These are phyloP conservation scores for Escarpia spicata DNA, from an alignment of 2,888 invertebrate genomes.

Conservation along the genomic window DNA sequence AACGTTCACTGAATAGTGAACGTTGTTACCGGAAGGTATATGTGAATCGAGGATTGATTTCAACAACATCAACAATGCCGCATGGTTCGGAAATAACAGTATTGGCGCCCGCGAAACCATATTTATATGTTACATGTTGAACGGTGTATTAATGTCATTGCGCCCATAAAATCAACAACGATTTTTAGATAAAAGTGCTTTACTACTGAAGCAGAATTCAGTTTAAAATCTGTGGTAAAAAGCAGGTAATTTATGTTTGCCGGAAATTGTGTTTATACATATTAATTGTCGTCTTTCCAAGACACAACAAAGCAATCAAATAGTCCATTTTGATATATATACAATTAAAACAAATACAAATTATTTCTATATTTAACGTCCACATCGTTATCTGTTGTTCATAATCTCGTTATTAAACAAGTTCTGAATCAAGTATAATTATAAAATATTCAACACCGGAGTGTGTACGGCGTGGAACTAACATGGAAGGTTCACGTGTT, in stretches of 20 bases:
- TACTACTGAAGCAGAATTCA: neutral
- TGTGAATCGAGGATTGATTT: too few relatives aligned
- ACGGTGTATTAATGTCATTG: too few relatives aligned
- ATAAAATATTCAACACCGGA: neutral
- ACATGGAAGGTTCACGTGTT: neutral
- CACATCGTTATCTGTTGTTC: neutral
- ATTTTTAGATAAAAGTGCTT: neutral
- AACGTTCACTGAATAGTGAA: too few relatives aligned
- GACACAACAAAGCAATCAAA: neutral
- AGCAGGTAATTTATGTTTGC: neutral
- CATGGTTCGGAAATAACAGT: too few relatives aligned
- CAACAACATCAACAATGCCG: too few relatives aligned
- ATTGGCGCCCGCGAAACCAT: too few relatives aligned
- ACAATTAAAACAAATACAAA: neutral
- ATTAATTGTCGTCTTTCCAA: neutral
- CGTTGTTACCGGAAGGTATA: too few relatives aligned
- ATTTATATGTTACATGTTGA: too few relatives aligned
- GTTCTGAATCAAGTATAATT: neutral
- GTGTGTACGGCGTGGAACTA: neutral
- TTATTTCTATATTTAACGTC: neutral
- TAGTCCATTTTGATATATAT: neutral
- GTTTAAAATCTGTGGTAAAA: neutral
- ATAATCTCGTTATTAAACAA: neutral
- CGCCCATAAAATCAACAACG: neutral
- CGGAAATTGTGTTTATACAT: neutral